Evolutionary conservation across 2,888 invertebrate species (phyloP), one percentile per base, ranked within the genome.

Genomic region (Leptogaster cylindrica): DNA sequence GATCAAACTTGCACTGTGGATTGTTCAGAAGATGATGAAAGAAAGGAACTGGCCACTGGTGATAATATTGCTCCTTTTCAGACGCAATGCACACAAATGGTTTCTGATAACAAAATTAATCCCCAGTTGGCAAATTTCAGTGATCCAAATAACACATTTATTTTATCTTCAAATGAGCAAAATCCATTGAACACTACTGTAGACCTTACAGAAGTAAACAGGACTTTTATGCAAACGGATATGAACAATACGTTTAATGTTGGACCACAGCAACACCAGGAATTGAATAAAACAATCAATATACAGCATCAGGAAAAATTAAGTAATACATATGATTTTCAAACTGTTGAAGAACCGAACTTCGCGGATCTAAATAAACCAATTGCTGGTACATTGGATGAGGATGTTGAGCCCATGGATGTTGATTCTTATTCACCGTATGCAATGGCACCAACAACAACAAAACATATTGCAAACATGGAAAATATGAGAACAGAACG

Each of bases 341-440:
- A n/a, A n/a, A n/a, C n/a, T n/a, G n/a, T n/a, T n/a, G n/a, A n/a
- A n/a, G n/a, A n/a, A n/a, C n/a, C n/a, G n/a, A n/a, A n/a, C n/a
- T n/a, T n/a, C n/a, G n/a, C n/a, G n/a, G n/a, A n/a, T n/a, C n/a
- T n/a, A n/a, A n/a, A n/a, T n/a, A n/a, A n/a, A n/a, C n/a, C 39
- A 20, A 20, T 8, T 48, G 48, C 23, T n/a, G n/a, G 20, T 18
- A n/a, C 14, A 8, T 46, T 46, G 18, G 20, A 7, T 12, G 20
- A n/a, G 1, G 28, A 25, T 16, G n/a, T 20, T 41, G 77, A 77
- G 28, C 71, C 76, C 2, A 79, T 78, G 77, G 77, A 78, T 39
- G 73, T 78, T 6, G 78, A 78, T 69, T 31, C n/a, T 3, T 12
- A 66, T 5, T 72, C 36, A 18, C 33, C 51, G 7, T 6, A 12